phyloP scores from a whole-genome alignment of 2,113 vertebrate genomes.

The Trogon melanurus region DNA sequence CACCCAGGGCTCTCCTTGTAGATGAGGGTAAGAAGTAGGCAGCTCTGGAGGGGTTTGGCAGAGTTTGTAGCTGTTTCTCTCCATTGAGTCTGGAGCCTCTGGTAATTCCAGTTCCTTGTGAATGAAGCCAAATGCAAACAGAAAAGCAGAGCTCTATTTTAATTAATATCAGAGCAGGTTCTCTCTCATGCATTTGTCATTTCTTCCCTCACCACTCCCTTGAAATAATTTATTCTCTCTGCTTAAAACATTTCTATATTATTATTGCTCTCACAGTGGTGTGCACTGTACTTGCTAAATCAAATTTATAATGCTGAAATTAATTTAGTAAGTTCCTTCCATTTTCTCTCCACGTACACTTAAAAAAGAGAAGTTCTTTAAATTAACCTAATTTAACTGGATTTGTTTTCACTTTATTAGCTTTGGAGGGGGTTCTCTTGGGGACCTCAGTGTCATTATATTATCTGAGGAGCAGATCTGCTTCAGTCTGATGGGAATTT shows the following conservation, averaged over 20 bases:
- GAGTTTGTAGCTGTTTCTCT: neutral
- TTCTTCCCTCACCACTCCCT: slow-evolving; percentile 10
- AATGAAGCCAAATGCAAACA: slow-evolving; percentile 2
- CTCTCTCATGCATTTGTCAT: neutral
- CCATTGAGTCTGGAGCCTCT: neutral
- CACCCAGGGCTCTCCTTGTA: neutral
- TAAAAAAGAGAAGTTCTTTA: slow-evolving; percentile 50
- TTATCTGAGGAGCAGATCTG: slow-evolving; percentile 52
- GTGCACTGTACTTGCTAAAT: slow-evolving; percentile 30
- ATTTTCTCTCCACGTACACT: slow-evolving; percentile 28
- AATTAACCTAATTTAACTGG: slow-evolving; percentile 46
- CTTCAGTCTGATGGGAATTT: slow-evolving; percentile 33
- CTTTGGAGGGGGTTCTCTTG: slow-evolving; percentile 51
- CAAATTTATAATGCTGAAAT: slow-evolving; percentile 57
- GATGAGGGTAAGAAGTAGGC: neutral
- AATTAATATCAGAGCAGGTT: slow-evolving; percentile 28
- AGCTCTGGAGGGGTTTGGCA: neutral
- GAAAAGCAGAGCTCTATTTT: neutral
- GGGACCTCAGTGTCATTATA: slow-evolving; percentile 30
- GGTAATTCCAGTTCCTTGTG: neutral
- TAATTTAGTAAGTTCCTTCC: slow-evolving; percentile 57
- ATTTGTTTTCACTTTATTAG: slow-evolving; percentile 63
- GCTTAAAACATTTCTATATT: slow-evolving; percentile 18
- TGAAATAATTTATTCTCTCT: slow-evolving; percentile 44
- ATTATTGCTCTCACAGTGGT: slow-evolving; percentile 48